Percentiles rank a stretch among this genome's conserved stretches.
Conservation (phyloP, 1,140 invertebrate species). For the Drosophila burlai region DNA sequence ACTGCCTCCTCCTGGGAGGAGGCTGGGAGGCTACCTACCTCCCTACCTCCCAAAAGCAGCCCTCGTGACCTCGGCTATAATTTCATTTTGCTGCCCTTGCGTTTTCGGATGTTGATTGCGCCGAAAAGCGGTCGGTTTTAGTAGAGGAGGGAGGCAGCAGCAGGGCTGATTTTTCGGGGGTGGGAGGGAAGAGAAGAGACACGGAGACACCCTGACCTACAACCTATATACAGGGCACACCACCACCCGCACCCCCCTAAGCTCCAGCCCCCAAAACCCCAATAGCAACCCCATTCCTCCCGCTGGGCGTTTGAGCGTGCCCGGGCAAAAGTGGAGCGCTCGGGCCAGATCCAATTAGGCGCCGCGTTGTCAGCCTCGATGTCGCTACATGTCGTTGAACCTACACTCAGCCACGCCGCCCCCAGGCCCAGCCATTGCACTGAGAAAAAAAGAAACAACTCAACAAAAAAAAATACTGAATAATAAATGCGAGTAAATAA, state of each 20-base stretch:
- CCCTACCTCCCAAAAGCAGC: no score
- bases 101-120: slow-evolving; percentile 71
- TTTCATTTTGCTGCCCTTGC: slow-evolving; percentile 76
- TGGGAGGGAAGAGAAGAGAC: background rate
- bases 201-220: slow-evolving; percentile 39
- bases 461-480: background rate
- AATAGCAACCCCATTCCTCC: background rate
- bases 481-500: no score
- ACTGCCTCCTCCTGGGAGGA: slow-evolving; percentile 42
- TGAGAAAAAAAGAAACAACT: background rate
- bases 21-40: background rate
- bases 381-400: slow-evolving; percentile 62
- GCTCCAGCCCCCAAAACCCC: slow-evolving; percentile 1
- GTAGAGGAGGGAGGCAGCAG: background rate
- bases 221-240: slow-evolving; percentile 1
- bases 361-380: slow-evolving; percentile 59
- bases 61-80: slow-evolving; percentile 68
- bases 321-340: slow-evolving; percentile 65
- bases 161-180: slow-evolving; percentile 2
- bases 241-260: background rate
- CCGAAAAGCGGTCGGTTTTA: slow-evolving; percentile 60
- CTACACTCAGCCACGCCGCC: slow-evolving; percentile 8
- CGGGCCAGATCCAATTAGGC: slow-evolving; percentile 80
- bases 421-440: background rate
- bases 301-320: slow-evolving; percentile 13